Evolutionary conservation across 2,888 invertebrate species (phyloP).

Genomic region (Mactromeris polynyma): DNA sequence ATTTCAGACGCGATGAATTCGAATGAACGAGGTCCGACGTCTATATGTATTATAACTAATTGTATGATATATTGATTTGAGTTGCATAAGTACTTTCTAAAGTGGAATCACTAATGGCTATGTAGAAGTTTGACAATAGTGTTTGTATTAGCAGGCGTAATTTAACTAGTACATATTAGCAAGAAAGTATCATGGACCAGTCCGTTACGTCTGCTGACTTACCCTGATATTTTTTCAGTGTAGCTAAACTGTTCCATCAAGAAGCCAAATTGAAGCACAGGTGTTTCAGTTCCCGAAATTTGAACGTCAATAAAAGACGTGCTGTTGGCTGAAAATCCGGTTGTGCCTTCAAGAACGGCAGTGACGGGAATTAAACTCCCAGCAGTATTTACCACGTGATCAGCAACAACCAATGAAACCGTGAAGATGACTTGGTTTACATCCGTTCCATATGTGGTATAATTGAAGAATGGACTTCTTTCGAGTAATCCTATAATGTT

Average conservation of each 20-base stretch:
- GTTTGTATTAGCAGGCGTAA: too few species aligned
- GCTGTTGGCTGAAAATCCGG: conserved; percentile 7
- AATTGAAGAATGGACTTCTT: conserved; percentile 24
- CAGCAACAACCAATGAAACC: conserved; percentile 49
- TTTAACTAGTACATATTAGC: too few species aligned
- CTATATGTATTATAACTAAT: too few species aligned
- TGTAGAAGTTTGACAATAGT: too few species aligned
- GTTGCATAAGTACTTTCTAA: too few species aligned
- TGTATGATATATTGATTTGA: too few species aligned
- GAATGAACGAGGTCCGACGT: too few species aligned
- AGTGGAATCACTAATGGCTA: too few species aligned
- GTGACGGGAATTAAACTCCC: conserved; percentile 39
- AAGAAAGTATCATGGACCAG: too few species aligned
- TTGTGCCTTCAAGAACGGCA: conserved; percentile 23
- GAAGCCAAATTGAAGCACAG: conserved; percentile 34
- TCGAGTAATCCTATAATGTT: conserved; percentile 14
- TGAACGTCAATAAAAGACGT: conserved; percentile 33
- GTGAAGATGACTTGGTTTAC: conserved; percentile 21
- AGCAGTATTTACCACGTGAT: conserved; percentile 50
- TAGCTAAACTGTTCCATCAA: conserved; percentile 34
- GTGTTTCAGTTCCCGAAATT: conserved; percentile 42
- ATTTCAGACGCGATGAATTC: too few species aligned
- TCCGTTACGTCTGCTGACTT: not conserved
- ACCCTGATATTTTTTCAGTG: conserved; percentile 47
- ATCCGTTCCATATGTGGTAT: conserved; percentile 12